A percentile compares a stretch with the other conserved stretches of the same genome.
These are phyloP conservation scores for Spodoptera frugiperda DNA, from an alignment of 1,140 invertebrate species.

Conservation along the genomic window DNA sequence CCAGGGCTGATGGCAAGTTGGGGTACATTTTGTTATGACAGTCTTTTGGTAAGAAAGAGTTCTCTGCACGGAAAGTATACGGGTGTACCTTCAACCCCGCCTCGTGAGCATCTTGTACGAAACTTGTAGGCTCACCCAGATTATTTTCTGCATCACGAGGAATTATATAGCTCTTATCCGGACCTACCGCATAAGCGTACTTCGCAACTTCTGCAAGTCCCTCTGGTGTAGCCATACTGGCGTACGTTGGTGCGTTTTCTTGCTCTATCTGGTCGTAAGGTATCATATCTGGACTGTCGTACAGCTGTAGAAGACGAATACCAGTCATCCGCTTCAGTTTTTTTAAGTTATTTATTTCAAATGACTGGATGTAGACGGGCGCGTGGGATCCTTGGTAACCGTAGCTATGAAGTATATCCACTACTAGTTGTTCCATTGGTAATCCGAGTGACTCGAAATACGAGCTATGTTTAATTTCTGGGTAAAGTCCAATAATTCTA, in stretches of 20 bases:
- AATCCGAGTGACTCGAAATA: conserved; percentile 71
- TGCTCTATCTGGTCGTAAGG: conserved; percentile 69
- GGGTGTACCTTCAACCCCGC: conserved; percentile 75
- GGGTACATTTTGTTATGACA: conserved; percentile 57
- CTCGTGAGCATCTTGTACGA: conserved; percentile 73
- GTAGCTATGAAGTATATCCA: conserved; percentile 72
- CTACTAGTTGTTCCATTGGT: conserved; percentile 70
- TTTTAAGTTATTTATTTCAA: conserved; percentile 77
- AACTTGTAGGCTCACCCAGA: conserved; percentile 65
- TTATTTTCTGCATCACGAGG: conserved; percentile 67
- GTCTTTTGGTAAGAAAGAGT: conserved; percentile 69
- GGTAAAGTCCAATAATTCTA: conserved; percentile 78
- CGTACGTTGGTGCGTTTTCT: conserved; percentile 68
- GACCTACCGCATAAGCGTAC: conserved; percentile 76
- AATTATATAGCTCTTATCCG: conserved; percentile 76
- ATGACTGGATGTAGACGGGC: conserved; percentile 77
- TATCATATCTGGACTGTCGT: conserved; percentile 44
- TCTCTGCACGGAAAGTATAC: conserved; percentile 79
- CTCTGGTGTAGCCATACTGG: conserved; percentile 69
- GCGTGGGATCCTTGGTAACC: conserved; percentile 63
- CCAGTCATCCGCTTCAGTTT: conserved; percentile 73
- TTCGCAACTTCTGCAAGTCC: conserved; percentile 71
- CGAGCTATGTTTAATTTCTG: conserved; percentile 76
- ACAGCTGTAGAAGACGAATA: conserved; percentile 72
- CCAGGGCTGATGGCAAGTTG: conserved; percentile 54